Conservation (phyloP, 2,113 vertebrate species). For the Thunnus maccoyii region DNA sequence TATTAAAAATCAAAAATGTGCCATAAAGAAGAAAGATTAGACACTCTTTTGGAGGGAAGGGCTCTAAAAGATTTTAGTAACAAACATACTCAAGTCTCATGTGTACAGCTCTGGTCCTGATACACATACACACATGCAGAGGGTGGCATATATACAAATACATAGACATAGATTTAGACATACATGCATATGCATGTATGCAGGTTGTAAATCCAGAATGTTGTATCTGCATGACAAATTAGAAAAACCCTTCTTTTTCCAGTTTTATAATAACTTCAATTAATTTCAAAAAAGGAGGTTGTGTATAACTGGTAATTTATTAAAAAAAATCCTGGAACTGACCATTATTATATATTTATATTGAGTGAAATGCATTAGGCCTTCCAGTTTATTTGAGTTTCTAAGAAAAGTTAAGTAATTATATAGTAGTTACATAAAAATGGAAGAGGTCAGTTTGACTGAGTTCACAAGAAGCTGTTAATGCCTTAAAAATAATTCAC, state of each 20-base stretch:
- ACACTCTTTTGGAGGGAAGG: no score
- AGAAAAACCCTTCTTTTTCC: conserved; percentile 9
- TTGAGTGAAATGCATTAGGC: conserved; percentile 29
- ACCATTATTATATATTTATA: conserved; percentile 41
- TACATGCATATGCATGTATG: no score
- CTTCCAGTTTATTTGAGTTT: conserved; percentile 40
- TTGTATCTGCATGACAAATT: background rate
- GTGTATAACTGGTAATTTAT: conserved; percentile 52
- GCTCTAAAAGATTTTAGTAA: no score
- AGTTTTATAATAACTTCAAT: conserved; percentile 35
- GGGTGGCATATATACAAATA: no score
- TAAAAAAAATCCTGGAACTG: conserved; percentile 40
- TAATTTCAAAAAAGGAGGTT: conserved; percentile 27
- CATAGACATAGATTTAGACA: no score
- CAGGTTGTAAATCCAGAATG: background rate
- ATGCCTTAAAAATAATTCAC: conserved; percentile 40
- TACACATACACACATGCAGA: no score
- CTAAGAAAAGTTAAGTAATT: conserved; percentile 51
- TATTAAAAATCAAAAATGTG: no score
- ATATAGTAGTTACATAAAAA: conserved; percentile 40
- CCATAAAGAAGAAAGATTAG: background rate
- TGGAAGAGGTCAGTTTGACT: conserved; percentile 42
- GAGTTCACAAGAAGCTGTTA: conserved; percentile 41
- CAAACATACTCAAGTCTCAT: no score
- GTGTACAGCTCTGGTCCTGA: no score